phyloP scores from a whole-genome alignment of 2,888 invertebrate species.

The Lamellibrachia satsuma region DNA sequence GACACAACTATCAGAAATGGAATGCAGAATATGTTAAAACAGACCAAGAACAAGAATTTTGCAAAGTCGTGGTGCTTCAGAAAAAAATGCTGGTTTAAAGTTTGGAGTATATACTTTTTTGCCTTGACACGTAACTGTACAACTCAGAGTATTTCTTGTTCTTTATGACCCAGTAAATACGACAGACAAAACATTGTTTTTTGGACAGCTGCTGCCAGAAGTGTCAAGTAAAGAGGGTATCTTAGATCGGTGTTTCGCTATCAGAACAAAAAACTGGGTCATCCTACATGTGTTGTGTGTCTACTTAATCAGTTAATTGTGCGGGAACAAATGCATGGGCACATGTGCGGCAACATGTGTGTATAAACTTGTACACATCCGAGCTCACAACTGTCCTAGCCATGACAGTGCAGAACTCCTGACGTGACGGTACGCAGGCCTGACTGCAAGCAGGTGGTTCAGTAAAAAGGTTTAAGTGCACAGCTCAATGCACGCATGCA shows the following conservation, averaged over 20 bases:
- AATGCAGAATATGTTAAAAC: background rate
- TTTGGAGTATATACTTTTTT: background rate
- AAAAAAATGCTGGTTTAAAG: background rate
- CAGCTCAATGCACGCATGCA: background rate
- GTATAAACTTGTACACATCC: background rate
- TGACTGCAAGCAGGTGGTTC: background rate
- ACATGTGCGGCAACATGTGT: background rate
- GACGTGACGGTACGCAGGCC: background rate
- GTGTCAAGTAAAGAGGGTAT: background rate
- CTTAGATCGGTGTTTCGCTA: background rate
- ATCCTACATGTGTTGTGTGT: background rate
- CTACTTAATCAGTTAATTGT: background rate
- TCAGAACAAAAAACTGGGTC: background rate
- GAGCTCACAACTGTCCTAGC: background rate
- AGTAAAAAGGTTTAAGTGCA: background rate
- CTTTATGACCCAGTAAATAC: background rate
- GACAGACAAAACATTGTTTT: background rate
- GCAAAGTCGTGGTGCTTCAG: background rate
- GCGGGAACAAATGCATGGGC: background rate
- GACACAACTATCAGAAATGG: background rate
- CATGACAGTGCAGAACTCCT: background rate
- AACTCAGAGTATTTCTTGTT: background rate
- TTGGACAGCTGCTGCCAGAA: background rate
- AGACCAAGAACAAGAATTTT: background rate
- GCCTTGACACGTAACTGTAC: background rate